A percentile compares a stretch with the other conserved stretches of the same genome.
Evolutionary conservation across 1,140 invertebrate species (phyloP).

Genomic region (Cherax destructor): DNA sequence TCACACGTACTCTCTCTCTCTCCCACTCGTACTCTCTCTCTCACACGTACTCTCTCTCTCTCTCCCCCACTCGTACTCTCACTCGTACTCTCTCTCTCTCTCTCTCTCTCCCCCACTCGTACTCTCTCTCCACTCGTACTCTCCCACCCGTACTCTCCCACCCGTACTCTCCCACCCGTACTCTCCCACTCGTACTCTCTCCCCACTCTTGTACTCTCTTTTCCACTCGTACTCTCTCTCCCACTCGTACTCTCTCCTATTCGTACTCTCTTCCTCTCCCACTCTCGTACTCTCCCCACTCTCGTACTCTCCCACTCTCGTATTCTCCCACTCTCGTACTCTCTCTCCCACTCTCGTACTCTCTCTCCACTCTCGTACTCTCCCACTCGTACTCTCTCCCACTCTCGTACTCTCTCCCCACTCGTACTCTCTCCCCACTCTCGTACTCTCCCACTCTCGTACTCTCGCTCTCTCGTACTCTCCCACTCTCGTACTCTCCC

Average conservation of each 20-base stretch:
- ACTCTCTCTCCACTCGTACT: neutral
- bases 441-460: too few relatives aligned
- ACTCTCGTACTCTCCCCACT: too few relatives aligned
- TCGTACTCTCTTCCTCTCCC: too few relatives aligned
- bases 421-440: neutral
- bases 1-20: too few relatives aligned
- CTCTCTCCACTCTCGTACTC: neutral
- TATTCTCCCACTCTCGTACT: too few relatives aligned
- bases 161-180: neutral
- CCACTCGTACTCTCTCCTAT: too few relatives aligned
- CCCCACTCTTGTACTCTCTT: neutral
- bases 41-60: neutral
- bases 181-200: constrained; percentile 13
- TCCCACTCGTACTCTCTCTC: too few relatives aligned
- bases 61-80: neutral
- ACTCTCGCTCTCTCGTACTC: too few relatives aligned
- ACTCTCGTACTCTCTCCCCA: neutral
- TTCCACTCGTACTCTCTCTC: too few relatives aligned
- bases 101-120: too few relatives aligned
- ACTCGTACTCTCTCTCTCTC: too few relatives aligned
- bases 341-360: neutral
- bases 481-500: neutral
- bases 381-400: neutral
- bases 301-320: neutral
- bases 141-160: neutral